phyloP scores from a whole-genome alignment of 2,888 invertebrate genomes.

The Pseudococcus jackbeardsleyi region DNA sequence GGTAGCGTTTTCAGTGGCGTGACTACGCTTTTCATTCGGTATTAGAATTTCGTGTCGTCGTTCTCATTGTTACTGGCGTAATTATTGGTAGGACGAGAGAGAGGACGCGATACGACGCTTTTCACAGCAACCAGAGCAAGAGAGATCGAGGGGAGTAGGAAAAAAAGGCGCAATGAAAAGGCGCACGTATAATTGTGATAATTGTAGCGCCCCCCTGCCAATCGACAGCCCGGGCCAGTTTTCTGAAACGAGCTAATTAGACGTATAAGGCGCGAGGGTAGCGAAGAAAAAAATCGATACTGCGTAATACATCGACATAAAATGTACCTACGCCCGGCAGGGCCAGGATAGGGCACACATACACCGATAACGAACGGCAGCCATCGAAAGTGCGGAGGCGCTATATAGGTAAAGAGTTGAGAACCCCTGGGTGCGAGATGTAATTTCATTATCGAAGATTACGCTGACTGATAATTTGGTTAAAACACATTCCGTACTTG shows the following conservation, averaged over 20 bases:
- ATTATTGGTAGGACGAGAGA: neutral
- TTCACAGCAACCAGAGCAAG: neutral
- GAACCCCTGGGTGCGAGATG: constrained; percentile 29
- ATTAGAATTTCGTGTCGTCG: constrained; percentile 29
- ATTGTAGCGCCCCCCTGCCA: constrained; percentile 1
- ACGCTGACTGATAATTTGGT: constrained; percentile 50
- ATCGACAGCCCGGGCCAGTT: neutral
- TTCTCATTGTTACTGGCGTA: neutral
- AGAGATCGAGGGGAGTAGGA: neutral
- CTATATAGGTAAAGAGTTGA: neutral
- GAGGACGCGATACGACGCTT: neutral
- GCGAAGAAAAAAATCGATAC: neutral
- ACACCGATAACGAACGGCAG: neutral
- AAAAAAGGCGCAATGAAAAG: constrained; percentile 26
- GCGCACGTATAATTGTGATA: constrained; percentile 27
- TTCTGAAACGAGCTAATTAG: constrained; percentile 22
- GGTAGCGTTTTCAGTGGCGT: neutral
- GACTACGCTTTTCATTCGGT: neutral
- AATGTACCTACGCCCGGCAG: neutral
- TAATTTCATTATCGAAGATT: constrained; percentile 57
- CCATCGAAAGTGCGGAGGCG: constrained; percentile 9
- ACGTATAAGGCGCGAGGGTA: neutral
- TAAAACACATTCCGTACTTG: constrained; percentile 50
- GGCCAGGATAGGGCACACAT: neutral
- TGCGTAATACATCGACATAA: neutral